A percentile compares a stretch with the other conserved stretches of the same genome.
Conservation (phyloP, 2,113 vertebrate species). For the Dendrocopos noguchii region DNA sequence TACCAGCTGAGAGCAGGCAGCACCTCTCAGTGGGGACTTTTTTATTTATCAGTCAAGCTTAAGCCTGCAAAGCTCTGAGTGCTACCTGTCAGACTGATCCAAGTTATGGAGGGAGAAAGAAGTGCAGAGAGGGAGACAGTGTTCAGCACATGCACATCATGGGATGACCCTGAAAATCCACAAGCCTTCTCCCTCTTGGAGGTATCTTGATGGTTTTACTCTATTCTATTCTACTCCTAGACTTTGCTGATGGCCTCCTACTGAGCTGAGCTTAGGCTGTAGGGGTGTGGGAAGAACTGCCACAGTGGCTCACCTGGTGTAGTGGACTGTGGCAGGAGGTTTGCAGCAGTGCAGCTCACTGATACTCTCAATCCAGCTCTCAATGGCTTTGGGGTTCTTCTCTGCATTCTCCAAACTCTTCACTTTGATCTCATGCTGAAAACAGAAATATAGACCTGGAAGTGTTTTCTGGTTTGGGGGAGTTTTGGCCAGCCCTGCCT, state of each 20-base stretch:
- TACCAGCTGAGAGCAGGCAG: neutral
- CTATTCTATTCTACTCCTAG: too few species aligned
- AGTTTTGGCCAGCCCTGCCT: neutral
- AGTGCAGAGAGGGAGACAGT: fast-evolving
- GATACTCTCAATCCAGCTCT: slow-evolving; percentile 89
- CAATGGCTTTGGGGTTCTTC: slow-evolving; percentile 85
- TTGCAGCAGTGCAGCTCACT: slow-evolving; percentile 86
- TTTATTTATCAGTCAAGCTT: neutral
- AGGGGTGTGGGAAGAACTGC: fast-evolving
- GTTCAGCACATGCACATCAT: fast-evolving
- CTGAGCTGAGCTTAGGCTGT: fast-evolving
- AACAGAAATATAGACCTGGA: neutral
- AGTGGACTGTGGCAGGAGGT: slow-evolving; percentile 83
- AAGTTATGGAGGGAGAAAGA: fast-evolving
- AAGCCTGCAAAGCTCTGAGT: fast-evolving
- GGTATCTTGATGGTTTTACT: neutral
- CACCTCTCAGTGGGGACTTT: fast-evolving
- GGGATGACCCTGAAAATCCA: fast-evolving
- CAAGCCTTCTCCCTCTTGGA: neutral
- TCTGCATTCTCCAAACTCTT: slow-evolving; percentile 88
- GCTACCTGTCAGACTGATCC: neutral
- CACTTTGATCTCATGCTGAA: slow-evolving; percentile 86
- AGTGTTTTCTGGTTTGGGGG: fast-evolving
- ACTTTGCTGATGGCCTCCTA: neutral
- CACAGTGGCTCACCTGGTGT: slow-evolving; percentile 71